These are phyloP conservation scores for Uropetala carovei DNA, from an alignment of 2,888 invertebrate genomes.

Conservation along the genomic window DNA sequence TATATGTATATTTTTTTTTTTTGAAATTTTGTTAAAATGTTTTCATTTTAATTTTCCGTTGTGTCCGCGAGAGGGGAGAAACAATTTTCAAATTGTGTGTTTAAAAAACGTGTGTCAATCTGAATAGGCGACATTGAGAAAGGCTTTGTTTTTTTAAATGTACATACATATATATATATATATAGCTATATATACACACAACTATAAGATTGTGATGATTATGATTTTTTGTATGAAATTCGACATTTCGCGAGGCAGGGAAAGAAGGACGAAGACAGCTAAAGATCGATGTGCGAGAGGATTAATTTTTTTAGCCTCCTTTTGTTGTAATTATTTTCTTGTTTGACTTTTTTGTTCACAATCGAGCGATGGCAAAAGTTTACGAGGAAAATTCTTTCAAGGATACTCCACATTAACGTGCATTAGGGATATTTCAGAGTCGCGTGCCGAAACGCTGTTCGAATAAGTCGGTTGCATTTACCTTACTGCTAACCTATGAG, in stretches of 20 bases:
- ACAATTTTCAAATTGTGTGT: conserved; percentile 15
- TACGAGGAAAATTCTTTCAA: no score
- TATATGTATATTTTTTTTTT: not conserved
- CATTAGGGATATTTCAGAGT: no score
- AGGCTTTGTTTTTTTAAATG: conserved; percentile 51
- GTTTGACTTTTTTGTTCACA: no score
- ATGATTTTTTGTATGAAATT: conserved; percentile 34
- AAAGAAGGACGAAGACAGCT: not conserved
- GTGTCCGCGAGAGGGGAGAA: conserved; percentile 50
- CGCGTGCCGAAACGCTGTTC: no score
- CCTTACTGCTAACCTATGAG: no score
- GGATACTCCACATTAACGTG: no score
- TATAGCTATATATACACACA: conserved; percentile 35
- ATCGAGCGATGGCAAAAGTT: no score
- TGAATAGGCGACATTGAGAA: conserved; percentile 53
- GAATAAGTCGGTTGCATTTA: no score
- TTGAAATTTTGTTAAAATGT: conserved; percentile 40
- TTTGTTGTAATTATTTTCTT: not conserved
- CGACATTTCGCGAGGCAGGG: conserved; percentile 42
- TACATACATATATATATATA: no score
- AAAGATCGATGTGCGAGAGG: conserved; percentile 41
- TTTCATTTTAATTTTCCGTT: conserved; percentile 44
- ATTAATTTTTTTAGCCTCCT: not conserved
- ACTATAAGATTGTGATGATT: conserved; percentile 50
- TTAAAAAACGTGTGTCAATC: conserved; percentile 42